Base-by-base conservation (phyloP, 2,113 vertebrate species). In the Acinonyx jubatus region DNA sequence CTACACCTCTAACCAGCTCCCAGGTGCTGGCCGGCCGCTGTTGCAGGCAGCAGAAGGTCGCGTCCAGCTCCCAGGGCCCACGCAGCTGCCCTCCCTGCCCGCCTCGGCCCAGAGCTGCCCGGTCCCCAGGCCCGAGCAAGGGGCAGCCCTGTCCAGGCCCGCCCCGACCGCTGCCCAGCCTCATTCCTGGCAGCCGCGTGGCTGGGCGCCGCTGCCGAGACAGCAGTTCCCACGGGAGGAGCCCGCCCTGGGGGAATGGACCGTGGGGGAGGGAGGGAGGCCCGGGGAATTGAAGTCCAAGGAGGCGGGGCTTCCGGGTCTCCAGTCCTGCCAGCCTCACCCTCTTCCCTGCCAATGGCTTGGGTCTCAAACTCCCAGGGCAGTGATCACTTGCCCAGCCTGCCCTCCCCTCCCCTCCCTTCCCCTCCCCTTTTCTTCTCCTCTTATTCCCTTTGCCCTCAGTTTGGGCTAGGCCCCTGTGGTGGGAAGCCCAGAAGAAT, bases 211-310 rank as follows among this genome's bases (percentile, higher is more conserved):
- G 29, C 73, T 93, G 97, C 97, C 4, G 3, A 91, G 90, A 68
- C 96, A 97, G 97, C 97, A 98, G 87, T 98, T 98, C 97, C 95
- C 98, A 98, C n/a, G 80, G 93, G 94, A 88, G 94, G 87, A 90
- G 94, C 82, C 45, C 4, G 68, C 87, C 31, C 0, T 0, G 16
- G 68, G 68, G 41, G 61, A 79, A 80, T 23, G 36, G 66, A 80
- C 82, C 79, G 2, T 50, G 2, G 91, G 96, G 94, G 10, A 63
- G 69, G 93, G 95, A 80, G 87, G 55, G 66, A 33, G 48, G 68
- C 11, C 38, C n/a, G 0, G 16, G 36, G 52, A 89, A 57, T 82
- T 80, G 96, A 76, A 36, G 74, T 74, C 63, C 23, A 12, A n/a
- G 50, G 86, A 73, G 89, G 92, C 36, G 89, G 89, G 19, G 69